Evolutionary conservation across 1,140 invertebrate genomes (phyloP).

Genomic region (Limonius californicus): DNA sequence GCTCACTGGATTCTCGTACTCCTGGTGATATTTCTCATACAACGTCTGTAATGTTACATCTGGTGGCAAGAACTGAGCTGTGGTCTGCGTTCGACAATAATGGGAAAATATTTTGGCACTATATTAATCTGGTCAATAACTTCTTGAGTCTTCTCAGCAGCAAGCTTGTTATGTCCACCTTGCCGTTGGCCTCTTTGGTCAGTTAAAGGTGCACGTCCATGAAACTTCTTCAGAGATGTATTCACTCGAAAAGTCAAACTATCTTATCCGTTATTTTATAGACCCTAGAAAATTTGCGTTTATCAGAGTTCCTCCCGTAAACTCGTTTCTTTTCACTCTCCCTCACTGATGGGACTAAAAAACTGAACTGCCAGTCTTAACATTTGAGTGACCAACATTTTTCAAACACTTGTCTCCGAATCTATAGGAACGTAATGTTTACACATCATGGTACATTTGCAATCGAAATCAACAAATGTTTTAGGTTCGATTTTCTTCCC

Average conservation of each 20-base stretch:
- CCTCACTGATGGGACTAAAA: conserved; percentile 10
- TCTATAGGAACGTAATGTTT: conserved; percentile 7
- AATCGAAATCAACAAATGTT: background rate
- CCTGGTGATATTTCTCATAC: conserved; percentile 17
- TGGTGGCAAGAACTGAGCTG: conserved; percentile 18
- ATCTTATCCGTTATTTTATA: conserved; percentile 13
- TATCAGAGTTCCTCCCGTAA: conserved; percentile 18
- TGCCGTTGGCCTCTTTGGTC: conserved; percentile 3
- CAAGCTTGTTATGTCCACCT: conserved; percentile 4
- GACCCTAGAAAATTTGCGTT: conserved; percentile 13
- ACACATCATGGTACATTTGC: conserved; percentile 14
- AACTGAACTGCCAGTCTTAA: conserved; percentile 13
- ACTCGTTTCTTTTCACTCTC: conserved; percentile 14
- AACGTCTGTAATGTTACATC: conserved; percentile 16
- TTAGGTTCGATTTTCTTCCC: background rate
- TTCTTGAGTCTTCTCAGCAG: conserved; percentile 4
- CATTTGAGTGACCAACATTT: conserved; percentile 18
- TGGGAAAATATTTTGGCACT: conserved; percentile 20
- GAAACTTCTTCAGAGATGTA: conserved; percentile 14
- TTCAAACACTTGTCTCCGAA: conserved; percentile 11
- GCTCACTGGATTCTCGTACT: conserved; percentile 16
- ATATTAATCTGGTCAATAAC: conserved; percentile 16
- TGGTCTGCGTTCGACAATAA: conserved; percentile 13
- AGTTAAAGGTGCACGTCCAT: background rate
- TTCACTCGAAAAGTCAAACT: conserved; percentile 15